Evolutionary conservation across 1,140 invertebrate species (phyloP), one percentile per base, ranked within the genome.

Genomic region (Papilio polyxenes): DNA sequence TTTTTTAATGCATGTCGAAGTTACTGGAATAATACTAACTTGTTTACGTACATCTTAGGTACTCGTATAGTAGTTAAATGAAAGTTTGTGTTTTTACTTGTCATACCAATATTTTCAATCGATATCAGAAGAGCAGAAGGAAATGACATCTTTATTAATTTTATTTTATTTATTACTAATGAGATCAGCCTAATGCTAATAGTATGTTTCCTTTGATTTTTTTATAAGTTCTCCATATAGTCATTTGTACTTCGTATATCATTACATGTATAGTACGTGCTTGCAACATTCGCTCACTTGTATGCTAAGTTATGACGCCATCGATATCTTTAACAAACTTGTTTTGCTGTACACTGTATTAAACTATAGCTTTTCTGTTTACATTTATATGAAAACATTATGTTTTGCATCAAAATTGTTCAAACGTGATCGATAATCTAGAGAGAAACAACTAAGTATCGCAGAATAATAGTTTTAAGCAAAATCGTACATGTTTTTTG

Each of bases 271-370:
- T 0, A 10, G 31, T 37, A 69, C 13, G 17, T 49, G 17, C 74
- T 17, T 49, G 74, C 40, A 75, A 75, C 74, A 75, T 74, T 75
- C 74, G 40, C 37, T 23, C 17, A n/a, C 74, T 75, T 75, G 17
- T n/a, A 44, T 8, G 15, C 48, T 31, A 69, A 69, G 23, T 37
- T 69, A 37, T 76, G 75, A 76, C 75, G 75, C 75, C 44, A 76
- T 76, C 75, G 44, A 76, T 76, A 49, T 76, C 3, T 76, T 76
- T 51, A 53, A 76, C 49, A 76, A 69, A 75, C 44, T 75, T 15
- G 72, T 75, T 75, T 75, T 48, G 37, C 40, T 1, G 7, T 48
- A 8, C 65, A 15, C 31, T 69, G n/a, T 20, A 37, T 11, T 2
- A 37, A 69, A 69, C 1, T 11, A 10, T 69, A 15, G 8, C 3